These are phyloP conservation scores for Troides helena DNA, from an alignment of 2,888 invertebrate species.

Conservation along the genomic window DNA sequence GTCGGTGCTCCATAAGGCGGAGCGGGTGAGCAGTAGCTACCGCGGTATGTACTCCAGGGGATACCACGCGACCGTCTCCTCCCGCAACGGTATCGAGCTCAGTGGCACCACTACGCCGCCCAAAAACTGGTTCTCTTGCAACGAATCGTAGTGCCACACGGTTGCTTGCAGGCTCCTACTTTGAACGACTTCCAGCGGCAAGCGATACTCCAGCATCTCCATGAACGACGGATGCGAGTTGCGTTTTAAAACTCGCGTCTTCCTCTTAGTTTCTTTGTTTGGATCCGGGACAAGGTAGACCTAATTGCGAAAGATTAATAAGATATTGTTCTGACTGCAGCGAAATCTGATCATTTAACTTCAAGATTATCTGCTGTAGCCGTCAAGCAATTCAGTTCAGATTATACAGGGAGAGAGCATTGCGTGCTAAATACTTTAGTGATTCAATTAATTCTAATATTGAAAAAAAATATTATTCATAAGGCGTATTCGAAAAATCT, in stretches of 20 bases:
- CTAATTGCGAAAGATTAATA: constrained; percentile 49
- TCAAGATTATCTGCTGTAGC: neutral
- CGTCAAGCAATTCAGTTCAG: no score
- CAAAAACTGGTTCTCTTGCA: constrained; percentile 96
- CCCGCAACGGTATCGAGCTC: constrained; percentile 84
- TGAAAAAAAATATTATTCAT: no score
- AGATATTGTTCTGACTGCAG: neutral
- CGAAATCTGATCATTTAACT: neutral
- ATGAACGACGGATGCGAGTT: constrained; percentile 98
- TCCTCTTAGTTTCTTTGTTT: constrained; percentile 95
- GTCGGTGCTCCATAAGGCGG: constrained; percentile 59
- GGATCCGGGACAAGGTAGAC: constrained; percentile 95
- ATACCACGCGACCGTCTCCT: constrained; percentile 93
- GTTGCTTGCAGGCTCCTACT: constrained; percentile 92
- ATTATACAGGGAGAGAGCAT: no score
- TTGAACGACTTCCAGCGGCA: constrained; percentile 89
- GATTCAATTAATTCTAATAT: no score
- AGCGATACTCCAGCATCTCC: constrained; percentile 96
- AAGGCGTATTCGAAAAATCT: no score
- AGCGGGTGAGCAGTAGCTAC: constrained; percentile 64
- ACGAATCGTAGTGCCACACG: constrained; percentile 95
- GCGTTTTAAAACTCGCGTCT: constrained; percentile 95
- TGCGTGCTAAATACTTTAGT: no score
- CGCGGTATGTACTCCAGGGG: constrained; percentile 81
- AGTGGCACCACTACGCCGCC: constrained; percentile 94